Base-by-base conservation (phyloP, 1,140 invertebrate genomes). In the Eumeta japonica region DNA sequence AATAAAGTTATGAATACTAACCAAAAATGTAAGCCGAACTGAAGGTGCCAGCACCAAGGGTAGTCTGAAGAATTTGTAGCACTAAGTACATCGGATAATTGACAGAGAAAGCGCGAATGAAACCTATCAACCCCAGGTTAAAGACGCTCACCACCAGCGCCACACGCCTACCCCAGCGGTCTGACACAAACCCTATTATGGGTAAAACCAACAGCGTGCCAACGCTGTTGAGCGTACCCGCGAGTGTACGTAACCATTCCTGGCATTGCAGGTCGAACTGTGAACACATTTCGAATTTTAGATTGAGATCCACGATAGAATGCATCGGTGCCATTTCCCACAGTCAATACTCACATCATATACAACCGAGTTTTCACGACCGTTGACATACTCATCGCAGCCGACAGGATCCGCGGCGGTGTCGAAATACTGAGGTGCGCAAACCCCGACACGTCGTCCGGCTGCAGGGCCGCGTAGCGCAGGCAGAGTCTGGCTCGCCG, bases 41-140 rank as follows among this genome's bases (percentile, higher is more conserved):
- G 45, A 59, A 74, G 2, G 65, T 64, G 24, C 70, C 72, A 30
- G 61, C 68, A 5, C 67, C 67, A 5, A 75, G 71, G 2, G 80
- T 79, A 11, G 77, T 72, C 46, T 86, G 84, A n/a, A 86, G 46
- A 17, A 86, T 77, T 61, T 86, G 83, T 16, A 87, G 77, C 1
- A 76, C 44, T 4, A 74, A 12, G 44, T 88, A 88, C 65, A 78
- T 80, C 27, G 67, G 61, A 50, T 86, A 88, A 58, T 77, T 83
- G 5, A 81, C 75, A 3, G 83, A 79, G 49, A 86, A 86, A 2
- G 83, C 81, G 43, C 81, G 75, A 11, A 81, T 74, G 12, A 87
- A 49, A 2, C 85, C 84, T 11, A 81, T 64, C 1, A 84, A 46
- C 3, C 76, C 78, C 9, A 64, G 28, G 32, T 64, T 70, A 32